A percentile compares a stretch with the other conserved stretches of the same genome.
phyloP scores from a whole-genome alignment of 2,113 vertebrate genomes.

The Mesocricetus auratus region DNA sequence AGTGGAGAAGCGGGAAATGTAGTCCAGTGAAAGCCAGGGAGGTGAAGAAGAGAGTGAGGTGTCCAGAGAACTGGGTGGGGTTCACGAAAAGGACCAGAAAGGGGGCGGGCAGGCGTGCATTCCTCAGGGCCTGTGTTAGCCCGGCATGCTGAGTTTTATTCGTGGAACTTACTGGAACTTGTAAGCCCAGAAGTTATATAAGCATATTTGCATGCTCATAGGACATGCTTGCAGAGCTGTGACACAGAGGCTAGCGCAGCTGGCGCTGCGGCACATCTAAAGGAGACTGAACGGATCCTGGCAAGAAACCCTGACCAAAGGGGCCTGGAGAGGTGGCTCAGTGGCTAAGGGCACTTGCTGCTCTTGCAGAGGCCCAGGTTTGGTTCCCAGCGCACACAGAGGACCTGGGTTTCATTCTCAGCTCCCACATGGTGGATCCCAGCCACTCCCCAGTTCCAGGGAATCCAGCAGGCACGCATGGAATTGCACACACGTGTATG shows the following conservation, averaged over 20 bases:
- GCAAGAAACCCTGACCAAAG: background rate
- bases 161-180: slow-evolving; percentile 48
- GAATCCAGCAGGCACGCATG: background rate
- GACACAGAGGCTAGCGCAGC: background rate
- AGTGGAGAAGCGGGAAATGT: slow-evolving; percentile 7
- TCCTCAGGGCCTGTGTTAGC: background rate
- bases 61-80: background rate
- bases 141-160: slow-evolving; percentile 46
- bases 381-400: background rate
- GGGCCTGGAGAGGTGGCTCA: background rate
- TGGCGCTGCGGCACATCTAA: background rate
- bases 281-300: background rate
- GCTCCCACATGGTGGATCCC: background rate
- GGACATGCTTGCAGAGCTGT: slow-evolving; percentile 55
- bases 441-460: background rate
- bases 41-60: background rate
- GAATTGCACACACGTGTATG: background rate
- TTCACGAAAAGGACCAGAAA: background rate
- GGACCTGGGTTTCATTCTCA: background rate
- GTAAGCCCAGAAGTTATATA: slow-evolving; percentile 60
- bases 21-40: background rate
- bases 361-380: background rate
- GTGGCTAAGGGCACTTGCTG: too few relatives aligned
- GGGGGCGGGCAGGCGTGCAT: background rate
- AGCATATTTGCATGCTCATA: slow-evolving; percentile 61